Base-by-base conservation (phyloP, 1,140 invertebrate genomes). In the Meloidogyne chitwoodi region DNA sequence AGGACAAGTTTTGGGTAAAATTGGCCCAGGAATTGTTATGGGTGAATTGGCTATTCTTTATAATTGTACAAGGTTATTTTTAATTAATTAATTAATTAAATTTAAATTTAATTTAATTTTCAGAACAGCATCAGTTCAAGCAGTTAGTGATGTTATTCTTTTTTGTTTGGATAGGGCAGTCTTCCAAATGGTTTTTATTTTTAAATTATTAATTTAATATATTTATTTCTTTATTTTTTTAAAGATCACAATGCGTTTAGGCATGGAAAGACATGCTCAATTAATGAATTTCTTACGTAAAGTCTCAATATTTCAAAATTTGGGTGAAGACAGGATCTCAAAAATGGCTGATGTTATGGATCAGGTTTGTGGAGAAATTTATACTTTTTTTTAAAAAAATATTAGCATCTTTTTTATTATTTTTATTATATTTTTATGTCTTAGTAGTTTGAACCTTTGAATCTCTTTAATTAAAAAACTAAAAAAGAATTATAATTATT, bases 151-250 rank as follows among this genome's bases (percentile, higher is more conserved):
- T 86, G 98, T 96, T 87, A 92, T 94, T 87, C 89, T 99, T 85
- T 99, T 95, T 95, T 96, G 96, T 66, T 95, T 99, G 86, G 95
- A 99, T 88, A 90, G 96, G 82, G 93, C 95, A 91, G 95, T 93
- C 87, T 99, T 99, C 92, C 96, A 99, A 89, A 97, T 95, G 61
- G 71, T 63, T 48, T 12, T 44, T 22, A 24, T 22, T 41, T 14
- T 27, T 63, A 73, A 16, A 16, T 70, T 24, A 26, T 14, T 34
- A n/a, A n/a, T 34, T 70, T 24, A 26, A 5, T 34, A 22, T 22
- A 19, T 26, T 2, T 34, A 41, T 6, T 1, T 14, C 22, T 22
- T 41, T 8, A n/a, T 22, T 6, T 41, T n/a, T 16, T 41, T 44
- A 48, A 19, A n/a, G 71, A 99, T 99, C 84, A 99, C 99, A 94